Conservation (phyloP, 2,888 invertebrate genomes). For the Epirrhoe alternata region DNA sequence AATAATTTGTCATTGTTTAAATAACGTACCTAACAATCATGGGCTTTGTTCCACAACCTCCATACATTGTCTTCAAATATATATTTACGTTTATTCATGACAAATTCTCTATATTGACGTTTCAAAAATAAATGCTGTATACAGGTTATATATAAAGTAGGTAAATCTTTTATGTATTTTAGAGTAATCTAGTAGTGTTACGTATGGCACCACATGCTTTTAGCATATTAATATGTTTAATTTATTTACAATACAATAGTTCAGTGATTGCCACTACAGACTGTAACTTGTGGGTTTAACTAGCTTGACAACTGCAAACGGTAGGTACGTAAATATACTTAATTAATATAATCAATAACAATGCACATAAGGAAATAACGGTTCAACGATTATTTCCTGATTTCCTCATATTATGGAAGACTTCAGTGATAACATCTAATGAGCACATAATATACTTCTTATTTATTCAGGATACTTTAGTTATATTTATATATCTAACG, state of each 20-base stretch:
- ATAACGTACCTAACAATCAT: slow-evolving; percentile 33
- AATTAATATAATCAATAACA: slow-evolving; percentile 42
- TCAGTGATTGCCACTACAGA: slow-evolving; percentile 31
- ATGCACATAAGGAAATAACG: slow-evolving; percentile 43
- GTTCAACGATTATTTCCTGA: slow-evolving; percentile 42
- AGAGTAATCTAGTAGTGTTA: slow-evolving; percentile 74
- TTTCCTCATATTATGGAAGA: slow-evolving; percentile 66
- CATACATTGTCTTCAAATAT: slow-evolving; percentile 32
- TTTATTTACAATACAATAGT: slow-evolving; percentile 66
- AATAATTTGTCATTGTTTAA: slow-evolving; percentile 42
- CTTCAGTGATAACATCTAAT: slow-evolving; percentile 61
- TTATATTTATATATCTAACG: slow-evolving; percentile 28
- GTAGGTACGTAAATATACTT: slow-evolving; percentile 47
- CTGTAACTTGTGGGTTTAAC: slow-evolving; percentile 43
- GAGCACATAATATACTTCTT: slow-evolving; percentile 44
- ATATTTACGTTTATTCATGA: slow-evolving; percentile 28
- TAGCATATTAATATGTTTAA: slow-evolving; percentile 61
- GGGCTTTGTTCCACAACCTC: slow-evolving; percentile 49
- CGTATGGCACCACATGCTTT: slow-evolving; percentile 82
- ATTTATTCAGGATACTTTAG: slow-evolving; percentile 19
- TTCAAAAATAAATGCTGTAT: slow-evolving; percentile 35
- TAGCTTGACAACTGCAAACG: slow-evolving; percentile 48
- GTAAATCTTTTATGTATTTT: slow-evolving; percentile 53
- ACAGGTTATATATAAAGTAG: slow-evolving; percentile 38
- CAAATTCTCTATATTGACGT: slow-evolving; percentile 17